phyloP scores from a whole-genome alignment of 1,140 invertebrate genomes.

The Dinoponera quadriceps region DNA sequence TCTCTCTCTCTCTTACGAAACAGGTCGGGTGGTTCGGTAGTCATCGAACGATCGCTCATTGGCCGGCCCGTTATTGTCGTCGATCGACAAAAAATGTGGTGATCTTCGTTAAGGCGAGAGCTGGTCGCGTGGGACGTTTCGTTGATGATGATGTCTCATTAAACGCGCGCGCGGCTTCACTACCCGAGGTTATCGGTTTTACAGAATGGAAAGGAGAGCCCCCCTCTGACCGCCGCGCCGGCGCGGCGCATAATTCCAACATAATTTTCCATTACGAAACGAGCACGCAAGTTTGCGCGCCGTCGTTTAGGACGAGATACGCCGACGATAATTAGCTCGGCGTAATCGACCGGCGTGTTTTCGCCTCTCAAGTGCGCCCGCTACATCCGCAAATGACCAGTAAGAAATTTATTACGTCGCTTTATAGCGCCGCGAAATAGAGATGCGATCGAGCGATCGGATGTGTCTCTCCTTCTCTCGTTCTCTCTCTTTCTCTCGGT shows the following conservation, averaged over 20 bases:
- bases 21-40: too few species aligned
- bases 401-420: conserved; percentile 30
- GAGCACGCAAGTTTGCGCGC: conserved; percentile 21
- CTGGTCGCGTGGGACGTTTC: conserved; percentile 67
- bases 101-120: conserved; percentile 53
- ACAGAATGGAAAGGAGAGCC: conserved; percentile 55
- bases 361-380: neutral
- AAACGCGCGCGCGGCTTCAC: conserved; percentile 49
- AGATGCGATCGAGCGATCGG: neutral
- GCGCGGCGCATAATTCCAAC: conserved; percentile 59
- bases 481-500: too few species aligned
- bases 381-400: conserved; percentile 20
- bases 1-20: too few species aligned
- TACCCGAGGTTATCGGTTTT: conserved; percentile 69
- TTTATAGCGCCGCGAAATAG: conserved; percentile 2
- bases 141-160: conserved; percentile 74
- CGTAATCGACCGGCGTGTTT: conserved; percentile 23
- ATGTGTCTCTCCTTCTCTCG: neutral
- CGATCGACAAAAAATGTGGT: neutral
- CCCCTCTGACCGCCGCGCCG: neutral
- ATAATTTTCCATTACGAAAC: conserved; percentile 72
- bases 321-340: conserved; percentile 54
- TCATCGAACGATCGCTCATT: neutral
- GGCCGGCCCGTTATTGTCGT: neutral
- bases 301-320: conserved; percentile 46